A percentile compares a stretch with the other conserved stretches of the same genome.
Evolutionary conservation across 2,113 vertebrate genomes (phyloP).

Genomic region (Zosterops japonicus): DNA sequence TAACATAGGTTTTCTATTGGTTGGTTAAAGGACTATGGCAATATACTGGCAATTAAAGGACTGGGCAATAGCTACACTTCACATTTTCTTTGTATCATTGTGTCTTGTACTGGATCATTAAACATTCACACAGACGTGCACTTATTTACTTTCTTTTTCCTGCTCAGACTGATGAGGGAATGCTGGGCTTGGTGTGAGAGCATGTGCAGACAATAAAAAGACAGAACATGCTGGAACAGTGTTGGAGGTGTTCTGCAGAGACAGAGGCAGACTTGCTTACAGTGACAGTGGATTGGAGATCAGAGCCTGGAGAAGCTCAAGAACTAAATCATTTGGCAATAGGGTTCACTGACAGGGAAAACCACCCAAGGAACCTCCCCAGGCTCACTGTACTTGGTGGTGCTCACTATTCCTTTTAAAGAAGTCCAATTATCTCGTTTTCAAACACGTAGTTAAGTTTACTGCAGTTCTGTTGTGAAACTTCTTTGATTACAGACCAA

Average conservation of each 20-base stretch:
- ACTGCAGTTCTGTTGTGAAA: neutral
- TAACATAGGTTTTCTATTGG: neutral
- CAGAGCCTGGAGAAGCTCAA: neutral
- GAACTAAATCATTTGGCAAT: neutral
- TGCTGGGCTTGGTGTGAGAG: neutral
- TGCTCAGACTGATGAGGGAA: neutral
- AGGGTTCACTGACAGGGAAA: neutral
- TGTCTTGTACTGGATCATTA: neutral
- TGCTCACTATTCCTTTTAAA: neutral
- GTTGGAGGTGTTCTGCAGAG: neutral
- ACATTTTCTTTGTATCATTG: neutral
- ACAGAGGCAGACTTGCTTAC: neutral
- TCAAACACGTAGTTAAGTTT: neutral
- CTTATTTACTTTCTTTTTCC: neutral
- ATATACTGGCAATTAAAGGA: too few relatives aligned
- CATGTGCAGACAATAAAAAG: neutral
- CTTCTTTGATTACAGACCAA: neutral
- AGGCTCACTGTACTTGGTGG: neutral
- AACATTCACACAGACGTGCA: accelerated
- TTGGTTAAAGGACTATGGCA: neutral
- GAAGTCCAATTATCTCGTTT: neutral
- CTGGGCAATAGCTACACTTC: neutral
- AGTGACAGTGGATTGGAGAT: neutral
- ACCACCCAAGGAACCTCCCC: neutral
- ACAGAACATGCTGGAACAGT: neutral